Evolutionary conservation across 2,113 vertebrate species (phyloP).

Genomic region (Engystomops pustulosus): DNA sequence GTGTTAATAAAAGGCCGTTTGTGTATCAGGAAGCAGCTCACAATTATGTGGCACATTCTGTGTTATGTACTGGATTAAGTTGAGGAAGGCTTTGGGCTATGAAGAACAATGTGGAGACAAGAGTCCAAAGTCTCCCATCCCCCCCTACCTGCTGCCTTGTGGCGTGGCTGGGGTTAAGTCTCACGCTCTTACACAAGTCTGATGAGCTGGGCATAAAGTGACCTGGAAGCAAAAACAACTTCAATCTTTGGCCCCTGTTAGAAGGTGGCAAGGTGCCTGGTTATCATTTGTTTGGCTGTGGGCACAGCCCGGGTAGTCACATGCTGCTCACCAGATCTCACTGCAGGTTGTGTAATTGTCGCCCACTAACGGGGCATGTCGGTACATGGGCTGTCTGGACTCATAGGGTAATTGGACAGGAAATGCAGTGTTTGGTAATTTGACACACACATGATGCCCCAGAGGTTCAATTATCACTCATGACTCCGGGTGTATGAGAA

Average conservation of each 20-base stretch:
- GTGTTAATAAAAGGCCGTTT: no score
- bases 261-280: not conserved
- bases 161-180: not conserved
- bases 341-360: not conserved
- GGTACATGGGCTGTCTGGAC: not conserved
- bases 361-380: not conserved
- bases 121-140: not conserved
- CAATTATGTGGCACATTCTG: no score
- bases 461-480: no score
- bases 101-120: not conserved
- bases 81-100: not conserved
- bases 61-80: no score
- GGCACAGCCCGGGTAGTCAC: not conserved
- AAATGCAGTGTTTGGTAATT: no score
- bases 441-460: no score
- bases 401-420: no score
- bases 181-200: not conserved
- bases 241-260: not conserved
- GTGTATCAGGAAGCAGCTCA: no score
- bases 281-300: not conserved
- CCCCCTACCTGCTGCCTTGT: not conserved
- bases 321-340: not conserved
- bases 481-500: no score
- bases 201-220: slow-evolving; percentile 7
- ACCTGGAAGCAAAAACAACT: not conserved